Evolutionary conservation across 2,888 invertebrate species (phyloP), one percentile per base, ranked within the genome.

Genomic region (Nomada lathburiana): DNA sequence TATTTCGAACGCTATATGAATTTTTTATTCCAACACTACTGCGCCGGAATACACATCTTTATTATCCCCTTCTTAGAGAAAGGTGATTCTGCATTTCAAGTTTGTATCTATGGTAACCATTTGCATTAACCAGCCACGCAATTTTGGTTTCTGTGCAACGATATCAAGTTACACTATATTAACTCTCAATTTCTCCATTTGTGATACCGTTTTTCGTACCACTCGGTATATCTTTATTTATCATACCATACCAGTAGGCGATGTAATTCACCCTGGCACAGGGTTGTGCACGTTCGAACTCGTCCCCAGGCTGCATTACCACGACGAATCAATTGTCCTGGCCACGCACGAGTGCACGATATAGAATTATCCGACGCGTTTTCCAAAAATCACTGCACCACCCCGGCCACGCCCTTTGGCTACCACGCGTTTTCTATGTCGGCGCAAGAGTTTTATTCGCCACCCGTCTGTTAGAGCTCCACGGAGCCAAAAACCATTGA

Each of bases 321-420:
- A 23, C 36, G 52, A n/a, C 18, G 63, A 72, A 72, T 63, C 71
- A 72, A 63, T 72, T 63, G 53, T n/a, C 13, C 42, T 42, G 42
- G 62, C 20, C 70, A 60, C 50, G 67, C 67, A 55, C 50, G 20
- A 60, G 36, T 36, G 26, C 3, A 0, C 20, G 18, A 20, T 36
- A 10, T 18, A 36, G 50, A 11, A 71, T 60, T 20, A 60, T 47
- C 50, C 11, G 50, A 2, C 23, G 16, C 9, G 47, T 82, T 70
- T 82, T 59, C 67, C n/a, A 73, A 82, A 77, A 75, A 82, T 52
- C 55, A 52, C 55, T 26, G 55, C 59, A 29, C 23, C 16, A 7
- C n/a, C 36, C 44, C n/a, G 26, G 71, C 83, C 83, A 82, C 83
- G 83, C 83, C 83, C 83, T 76, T 79, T 62, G 64, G 47, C 68